Base-by-base conservation (phyloP, 2,113 vertebrate genomes). In the Oophaga pumilio region DNA sequence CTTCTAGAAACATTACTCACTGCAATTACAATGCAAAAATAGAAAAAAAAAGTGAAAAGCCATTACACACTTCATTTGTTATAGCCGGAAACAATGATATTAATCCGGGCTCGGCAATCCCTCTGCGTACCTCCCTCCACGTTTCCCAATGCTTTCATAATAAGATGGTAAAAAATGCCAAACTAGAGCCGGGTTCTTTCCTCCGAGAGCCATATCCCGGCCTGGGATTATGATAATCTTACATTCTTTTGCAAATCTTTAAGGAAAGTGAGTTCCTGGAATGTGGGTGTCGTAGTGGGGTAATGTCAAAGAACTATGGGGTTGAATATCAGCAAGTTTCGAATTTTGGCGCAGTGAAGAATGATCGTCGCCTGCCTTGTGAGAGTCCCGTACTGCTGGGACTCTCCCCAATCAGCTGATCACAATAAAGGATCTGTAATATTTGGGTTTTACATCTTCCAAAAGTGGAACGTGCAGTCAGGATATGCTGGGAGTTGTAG, bases 201-300 rank as follows among this genome's bases (percentile, higher is more conserved):
- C 77, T 56, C 82, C 62, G 91, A 93, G 93, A 89, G 92, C 81
- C 90, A 89, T 84, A 87, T 76, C 89, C 91, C 91, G 91, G 68
- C 60, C 89, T 87, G 92, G 92, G 92, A 92, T 89, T 68, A 84
- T 87, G 91, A 92, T 94, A 90, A 91, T 90, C 91, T 93, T 93
- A 91, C 92, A 92, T 89, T 92, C 90, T 93, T 92, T 90, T 89
- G 50, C 80, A 90, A 90, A 88, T 87, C 89, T 80, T 49, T 84
- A 79, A 83, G 80, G 84, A 91, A 84, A 91, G 88, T 87, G 84
- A 90, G 89, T 89, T 88, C 90, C 59, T 26, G 89, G 83, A 91
- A 91, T 79, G 91, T 89, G 85, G 84, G 88, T 89, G 91, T 91
- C 69, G 53, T 82, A 69, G 60, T 74, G 86, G 57, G 79, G 69